A percentile compares a stretch with the other conserved stretches of the same genome.
Evolutionary conservation across 2,113 vertebrate species (phyloP).

Genomic region (Rissa tridactyla): DNA sequence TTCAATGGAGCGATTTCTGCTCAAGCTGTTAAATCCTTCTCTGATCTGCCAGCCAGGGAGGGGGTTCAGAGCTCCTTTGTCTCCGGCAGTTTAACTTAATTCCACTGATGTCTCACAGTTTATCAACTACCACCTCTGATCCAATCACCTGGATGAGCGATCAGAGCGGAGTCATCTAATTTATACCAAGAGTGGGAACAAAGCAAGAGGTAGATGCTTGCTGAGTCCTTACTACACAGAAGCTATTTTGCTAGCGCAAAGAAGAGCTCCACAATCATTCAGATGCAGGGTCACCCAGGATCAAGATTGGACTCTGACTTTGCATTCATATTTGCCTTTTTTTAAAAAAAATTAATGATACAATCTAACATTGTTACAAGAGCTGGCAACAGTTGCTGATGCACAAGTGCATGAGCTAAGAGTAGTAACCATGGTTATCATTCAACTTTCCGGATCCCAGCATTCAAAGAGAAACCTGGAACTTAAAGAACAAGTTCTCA

Average conservation of each 20-base stretch:
- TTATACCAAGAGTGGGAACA: neutral
- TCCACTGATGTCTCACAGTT: slow-evolving; percentile 4
- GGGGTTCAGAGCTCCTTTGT: slow-evolving; percentile 19
- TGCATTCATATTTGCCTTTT: neutral
- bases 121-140: slow-evolving; percentile 17
- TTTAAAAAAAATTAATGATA: neutral
- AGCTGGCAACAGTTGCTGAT: neutral
- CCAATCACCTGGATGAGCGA: neutral
- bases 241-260: neutral
- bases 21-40: slow-evolving; percentile 35
- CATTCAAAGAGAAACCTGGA: neutral
- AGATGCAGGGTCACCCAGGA: neutral
- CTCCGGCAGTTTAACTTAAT: slow-evolving; percentile 45
- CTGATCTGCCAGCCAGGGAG: slow-evolving; percentile 22
- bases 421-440: neutral
- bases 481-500: neutral
- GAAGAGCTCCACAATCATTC: neutral
- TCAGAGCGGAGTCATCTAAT: slow-evolving; percentile 1
- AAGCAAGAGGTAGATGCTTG: neutral
- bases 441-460: neutral
- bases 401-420: neutral
- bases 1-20: neutral
- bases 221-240: neutral
- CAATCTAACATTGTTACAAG: neutral
- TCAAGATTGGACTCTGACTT: neutral